These are phyloP conservation scores for Eurystomus gularis DNA, from an alignment of 2,113 vertebrate species.

Conservation along the genomic window DNA sequence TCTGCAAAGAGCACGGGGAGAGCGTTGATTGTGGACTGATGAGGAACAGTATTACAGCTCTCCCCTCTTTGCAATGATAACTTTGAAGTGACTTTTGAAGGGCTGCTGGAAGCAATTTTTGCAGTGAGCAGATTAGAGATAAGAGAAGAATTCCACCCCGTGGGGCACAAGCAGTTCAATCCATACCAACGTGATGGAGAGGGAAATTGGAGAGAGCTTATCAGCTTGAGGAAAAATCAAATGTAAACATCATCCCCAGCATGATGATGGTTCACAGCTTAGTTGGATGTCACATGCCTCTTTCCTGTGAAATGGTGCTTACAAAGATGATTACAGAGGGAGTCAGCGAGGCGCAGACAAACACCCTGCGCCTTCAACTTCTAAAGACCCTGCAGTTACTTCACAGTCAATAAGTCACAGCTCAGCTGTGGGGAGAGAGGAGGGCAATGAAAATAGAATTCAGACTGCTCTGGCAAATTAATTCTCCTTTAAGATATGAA, in stretches of 20 bases:
- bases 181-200: neutral
- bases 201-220: slow-evolving; percentile 49
- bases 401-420: slow-evolving; percentile 49
- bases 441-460: slow-evolving; percentile 25
- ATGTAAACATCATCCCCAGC: slow-evolving; percentile 40
- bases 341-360: slow-evolving; percentile 31
- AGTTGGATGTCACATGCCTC: slow-evolving; percentile 20
- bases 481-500: neutral
- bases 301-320: slow-evolving; percentile 1
- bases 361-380: neutral
- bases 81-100: slow-evolving; percentile 37
- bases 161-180: slow-evolving; percentile 6
- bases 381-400: slow-evolving; percentile 15
- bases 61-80: neutral
- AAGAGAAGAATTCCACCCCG: slow-evolving; percentile 38
- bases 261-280: slow-evolving; percentile 36
- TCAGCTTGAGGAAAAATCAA: slow-evolving; percentile 51
- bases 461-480: slow-evolving; percentile 7
- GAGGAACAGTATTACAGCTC: neutral
- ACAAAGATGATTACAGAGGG: neutral
- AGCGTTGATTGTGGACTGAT: accelerated
- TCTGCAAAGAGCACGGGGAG: neutral
- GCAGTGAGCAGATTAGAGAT: slow-evolving; percentile 24
- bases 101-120: slow-evolving; percentile 20
- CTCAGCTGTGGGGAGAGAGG: slow-evolving; percentile 11